Evolutionary conservation across 2,888 invertebrate genomes (phyloP).

Genomic region (Melanargia galathea): DNA sequence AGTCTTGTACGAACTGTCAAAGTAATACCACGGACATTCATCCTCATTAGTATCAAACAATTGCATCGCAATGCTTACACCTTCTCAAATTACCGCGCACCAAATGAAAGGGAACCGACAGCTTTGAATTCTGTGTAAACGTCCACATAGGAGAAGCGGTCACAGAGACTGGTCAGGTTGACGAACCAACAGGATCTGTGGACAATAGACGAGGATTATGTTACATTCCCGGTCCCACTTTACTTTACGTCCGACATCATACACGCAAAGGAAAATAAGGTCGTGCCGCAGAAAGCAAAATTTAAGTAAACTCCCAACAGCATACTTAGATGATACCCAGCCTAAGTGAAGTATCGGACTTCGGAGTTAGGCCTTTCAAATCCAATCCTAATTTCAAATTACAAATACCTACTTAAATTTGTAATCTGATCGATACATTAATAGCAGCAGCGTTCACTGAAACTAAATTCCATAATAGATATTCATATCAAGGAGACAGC

Average conservation of each 20-base stretch:
- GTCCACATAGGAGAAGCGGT: slow-evolving; percentile 69
- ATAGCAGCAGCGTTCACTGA: not conserved
- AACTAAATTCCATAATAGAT: no score
- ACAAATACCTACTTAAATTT: not conserved
- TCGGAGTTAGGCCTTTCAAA: no score
- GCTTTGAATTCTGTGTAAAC: slow-evolving; percentile 50
- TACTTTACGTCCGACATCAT: slow-evolving; percentile 67
- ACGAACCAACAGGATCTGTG: slow-evolving; percentile 60
- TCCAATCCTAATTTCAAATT: no score
- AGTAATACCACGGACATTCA: slow-evolving; percentile 80
- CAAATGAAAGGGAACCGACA: slow-evolving; percentile 48
- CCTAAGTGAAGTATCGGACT: not conserved
- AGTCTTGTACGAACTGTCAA: slow-evolving; percentile 79
- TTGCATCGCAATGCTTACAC: slow-evolving; percentile 56
- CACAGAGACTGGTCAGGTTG: slow-evolving; percentile 74
- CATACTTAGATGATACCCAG: not conserved
- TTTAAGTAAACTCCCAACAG: not conserved
- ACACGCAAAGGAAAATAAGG: slow-evolving; percentile 58
- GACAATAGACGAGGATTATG: slow-evolving; percentile 64
- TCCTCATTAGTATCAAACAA: slow-evolving; percentile 69
- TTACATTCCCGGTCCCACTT: slow-evolving; percentile 63
- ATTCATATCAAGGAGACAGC: no score
- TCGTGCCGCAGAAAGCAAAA: slow-evolving; percentile 12
- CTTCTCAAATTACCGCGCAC: slow-evolving; percentile 55
- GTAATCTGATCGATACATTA: not conserved